Conservation (phyloP, 2,888 invertebrate species). For the Diplazon laetatorius region DNA sequence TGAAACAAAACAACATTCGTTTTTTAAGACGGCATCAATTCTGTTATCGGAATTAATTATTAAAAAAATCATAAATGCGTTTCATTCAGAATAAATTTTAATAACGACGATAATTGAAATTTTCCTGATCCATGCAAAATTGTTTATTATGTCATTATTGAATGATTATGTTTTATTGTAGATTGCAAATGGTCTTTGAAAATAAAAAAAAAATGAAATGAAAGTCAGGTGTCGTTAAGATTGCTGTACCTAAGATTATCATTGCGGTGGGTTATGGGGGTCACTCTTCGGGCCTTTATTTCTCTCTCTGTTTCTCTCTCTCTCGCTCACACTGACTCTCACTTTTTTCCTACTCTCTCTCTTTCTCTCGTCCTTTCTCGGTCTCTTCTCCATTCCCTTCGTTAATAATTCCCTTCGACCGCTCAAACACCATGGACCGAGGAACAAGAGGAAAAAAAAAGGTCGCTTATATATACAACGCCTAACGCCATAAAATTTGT, state of each 20-base stretch:
- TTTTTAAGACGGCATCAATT: too few relatives aligned
- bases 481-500: conserved; percentile 58
- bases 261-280: conserved; percentile 12
- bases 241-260: not conserved
- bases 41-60: too few relatives aligned
- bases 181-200: too few relatives aligned
- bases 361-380: conserved; percentile 14
- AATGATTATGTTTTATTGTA: too few relatives aligned
- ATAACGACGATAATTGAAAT: too few relatives aligned
- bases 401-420: conserved; percentile 62
- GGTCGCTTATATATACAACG: conserved; percentile 21
- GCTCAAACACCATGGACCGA: conserved; percentile 54
- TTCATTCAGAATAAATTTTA: too few relatives aligned
- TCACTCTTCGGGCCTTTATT: not conserved
- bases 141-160: too few relatives aligned
- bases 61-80: too few relatives aligned
- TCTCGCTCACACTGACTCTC: not conserved
- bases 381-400: conserved; percentile 62
- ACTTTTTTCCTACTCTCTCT: not conserved
- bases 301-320: not conserved
- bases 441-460: too few relatives aligned
- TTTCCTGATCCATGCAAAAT: too few relatives aligned
- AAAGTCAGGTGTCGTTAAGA: not conserved
- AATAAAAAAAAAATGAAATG: too few relatives aligned
- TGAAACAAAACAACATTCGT: too few relatives aligned